These are phyloP conservation scores for Stictocephala bisonia DNA, from an alignment of 2,888 invertebrate genomes.

Conservation along the genomic window DNA sequence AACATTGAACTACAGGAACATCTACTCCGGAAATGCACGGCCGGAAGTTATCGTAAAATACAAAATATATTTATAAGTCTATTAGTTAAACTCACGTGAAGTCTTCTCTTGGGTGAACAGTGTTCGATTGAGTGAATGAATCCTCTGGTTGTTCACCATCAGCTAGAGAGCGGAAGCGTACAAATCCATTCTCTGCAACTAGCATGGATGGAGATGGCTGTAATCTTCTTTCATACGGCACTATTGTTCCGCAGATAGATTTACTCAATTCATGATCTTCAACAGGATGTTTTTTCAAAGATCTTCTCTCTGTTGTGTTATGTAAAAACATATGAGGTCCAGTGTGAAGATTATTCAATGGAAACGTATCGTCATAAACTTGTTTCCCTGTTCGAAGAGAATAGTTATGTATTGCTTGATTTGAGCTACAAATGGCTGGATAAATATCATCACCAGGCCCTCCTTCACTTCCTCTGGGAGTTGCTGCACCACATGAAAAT, in stretches of 20 bases:
- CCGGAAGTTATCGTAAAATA: constrained; percentile 48
- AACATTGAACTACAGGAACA: constrained; percentile 57
- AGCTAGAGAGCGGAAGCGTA: constrained; percentile 81
- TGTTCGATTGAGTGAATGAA: constrained; percentile 54
- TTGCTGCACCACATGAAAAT: constrained; percentile 75
- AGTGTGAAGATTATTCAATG: constrained; percentile 66
- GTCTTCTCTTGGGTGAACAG: constrained; percentile 55
- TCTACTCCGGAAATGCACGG: constrained; percentile 51
- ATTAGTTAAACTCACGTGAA: constrained; percentile 53
- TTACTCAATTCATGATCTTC: constrained; percentile 70
- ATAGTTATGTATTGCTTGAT: constrained; percentile 86
- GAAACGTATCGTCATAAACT: constrained; percentile 77
- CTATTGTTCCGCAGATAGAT: constrained; percentile 47
- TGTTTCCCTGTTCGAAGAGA: constrained; percentile 82
- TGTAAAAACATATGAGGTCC: constrained; percentile 47
- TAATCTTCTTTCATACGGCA: constrained; percentile 53
- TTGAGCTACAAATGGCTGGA: constrained; percentile 87
- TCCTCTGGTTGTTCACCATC: constrained; percentile 62
- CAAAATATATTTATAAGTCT: constrained; percentile 41
- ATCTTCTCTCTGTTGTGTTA: constrained; percentile 60
- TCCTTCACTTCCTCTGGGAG: constrained; percentile 59
- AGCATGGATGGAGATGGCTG: constrained; percentile 74
- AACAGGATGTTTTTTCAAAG: constrained; percentile 65
- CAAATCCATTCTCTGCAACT: constrained; percentile 91
- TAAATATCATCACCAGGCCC: constrained; percentile 78